Evolutionary conservation across 2,888 invertebrate genomes (phyloP), one percentile per base, ranked within the genome.

Genomic region (Philaethria dido): DNA sequence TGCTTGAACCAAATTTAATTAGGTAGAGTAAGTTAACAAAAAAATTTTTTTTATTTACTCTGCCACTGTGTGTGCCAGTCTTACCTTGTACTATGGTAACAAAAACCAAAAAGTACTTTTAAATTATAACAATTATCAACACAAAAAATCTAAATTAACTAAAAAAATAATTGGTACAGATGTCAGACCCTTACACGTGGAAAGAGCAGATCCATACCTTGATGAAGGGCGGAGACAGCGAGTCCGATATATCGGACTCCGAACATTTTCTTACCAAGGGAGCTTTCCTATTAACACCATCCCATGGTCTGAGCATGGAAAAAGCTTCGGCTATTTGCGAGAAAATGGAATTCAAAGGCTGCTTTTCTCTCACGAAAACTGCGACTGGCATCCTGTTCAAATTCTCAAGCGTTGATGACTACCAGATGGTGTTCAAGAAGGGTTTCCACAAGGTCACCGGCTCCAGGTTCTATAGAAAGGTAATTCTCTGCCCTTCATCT

Each of bases 301-400:
- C 97, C 62, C 96, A 97, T 88, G 97, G 97, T 81, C 93, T 97
- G 77, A 96, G 95, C 82, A 95, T 97, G 94, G 97, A 97, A 88
- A 96, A 97, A 75, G 97, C 97, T 2, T 96, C 96, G 48, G 93
- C 95, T 77, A 96, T 97, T 80, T 97, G 97, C 90, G 97, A 97
- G 93, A 97, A 97, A 86, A 96, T 97, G 95, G 96, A 96, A 89
- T 97, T 97, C 89, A 95, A 96, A 78, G 97, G 97, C 63, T 96
- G 96, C 79, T 97, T 97, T 91, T 96, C 96, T 75, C 93, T 97
- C 77, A 97, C 97, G 72, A 97, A 97, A 93, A 97, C 97, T 0
- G 97, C 97, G 61, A 97, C 97, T 52, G 97, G 97, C 66, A 97
- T 97, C 80, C 94, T 97, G 72, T 97, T 97, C 93, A 97, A 97